These are phyloP conservation scores for Toxotes jaculatrix DNA, from an alignment of 2,113 vertebrate genomes.

Conservation along the genomic window DNA sequence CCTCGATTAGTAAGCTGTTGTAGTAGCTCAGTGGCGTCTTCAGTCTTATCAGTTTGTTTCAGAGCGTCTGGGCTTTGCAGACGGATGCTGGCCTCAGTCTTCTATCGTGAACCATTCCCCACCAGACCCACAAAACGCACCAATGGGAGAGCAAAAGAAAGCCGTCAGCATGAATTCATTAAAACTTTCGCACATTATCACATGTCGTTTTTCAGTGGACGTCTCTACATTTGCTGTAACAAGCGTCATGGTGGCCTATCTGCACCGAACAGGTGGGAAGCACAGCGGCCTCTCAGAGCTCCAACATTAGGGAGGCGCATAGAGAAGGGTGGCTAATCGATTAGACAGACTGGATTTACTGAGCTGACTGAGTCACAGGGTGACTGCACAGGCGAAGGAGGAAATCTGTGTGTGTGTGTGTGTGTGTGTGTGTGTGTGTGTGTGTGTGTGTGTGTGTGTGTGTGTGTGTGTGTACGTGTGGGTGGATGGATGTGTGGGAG, in stretches of 20 bases:
- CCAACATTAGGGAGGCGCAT: slow-evolving; percentile 43
- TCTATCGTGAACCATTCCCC: slow-evolving; percentile 19
- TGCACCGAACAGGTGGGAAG: slow-evolving; percentile 71
- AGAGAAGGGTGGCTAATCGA: slow-evolving; percentile 70
- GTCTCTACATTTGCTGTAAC: slow-evolving; percentile 29
- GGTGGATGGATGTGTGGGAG: slow-evolving; percentile 10
- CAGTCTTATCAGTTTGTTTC: slow-evolving; percentile 64
- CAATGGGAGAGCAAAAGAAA: slow-evolving; percentile 36
- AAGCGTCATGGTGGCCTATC: slow-evolving; percentile 52
- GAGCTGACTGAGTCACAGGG: slow-evolving; percentile 58
- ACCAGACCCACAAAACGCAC: slow-evolving; percentile 27
- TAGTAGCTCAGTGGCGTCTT: slow-evolving; percentile 37
- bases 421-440: not conserved
- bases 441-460: slow-evolving; percentile 2
- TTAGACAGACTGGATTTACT: slow-evolving; percentile 73
- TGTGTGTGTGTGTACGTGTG: not conserved
- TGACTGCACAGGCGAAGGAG: slow-evolving; percentile 19
- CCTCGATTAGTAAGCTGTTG: slow-evolving; percentile 54
- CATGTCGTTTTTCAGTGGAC: slow-evolving; percentile 25
- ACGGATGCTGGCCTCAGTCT: slow-evolving; percentile 26
- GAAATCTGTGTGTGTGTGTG: slow-evolving; percentile 17
- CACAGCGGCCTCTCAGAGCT: slow-evolving; percentile 54
- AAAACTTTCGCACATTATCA: slow-evolving; percentile 58
- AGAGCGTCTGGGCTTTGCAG: slow-evolving; percentile 48
- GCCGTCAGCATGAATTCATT: slow-evolving; percentile 51